Evolutionary conservation across 2,797 vertebrate genomes (phyloP).

Genomic region (Emydoidea blandingii): DNA sequence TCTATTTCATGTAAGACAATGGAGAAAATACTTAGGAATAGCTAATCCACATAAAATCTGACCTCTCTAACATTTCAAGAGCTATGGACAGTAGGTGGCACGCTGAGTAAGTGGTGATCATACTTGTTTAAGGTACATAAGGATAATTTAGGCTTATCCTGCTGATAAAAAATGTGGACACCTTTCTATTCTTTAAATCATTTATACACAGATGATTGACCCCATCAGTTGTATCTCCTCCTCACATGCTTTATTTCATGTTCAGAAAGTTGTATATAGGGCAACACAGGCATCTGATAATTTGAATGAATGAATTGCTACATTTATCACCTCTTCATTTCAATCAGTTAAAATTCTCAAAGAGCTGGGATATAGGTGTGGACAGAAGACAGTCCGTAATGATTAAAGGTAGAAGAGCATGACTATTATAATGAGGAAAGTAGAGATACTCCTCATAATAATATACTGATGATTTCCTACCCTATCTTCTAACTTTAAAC

Average conservation of each 20-base stretch:
- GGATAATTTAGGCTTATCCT: neutral
- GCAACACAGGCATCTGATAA: neutral
- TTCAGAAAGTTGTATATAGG: slow-evolving; percentile 25
- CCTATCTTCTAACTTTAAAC: neutral
- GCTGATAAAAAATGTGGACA: neutral
- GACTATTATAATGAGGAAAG: too few species aligned
- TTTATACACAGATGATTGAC: neutral
- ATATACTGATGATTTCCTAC: neutral
- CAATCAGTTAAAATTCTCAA: slow-evolving; percentile 24
- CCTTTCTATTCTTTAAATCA: slow-evolving; percentile 1
- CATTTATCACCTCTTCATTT: neutral
- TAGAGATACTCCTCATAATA: neutral
- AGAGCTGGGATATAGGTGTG: neutral
- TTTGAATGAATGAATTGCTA: slow-evolving; percentile 25
- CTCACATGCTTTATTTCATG: neutral
- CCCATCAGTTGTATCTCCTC: neutral
- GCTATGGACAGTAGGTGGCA: neutral
- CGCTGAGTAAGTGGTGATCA: neutral
- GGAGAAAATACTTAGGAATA: neutral
- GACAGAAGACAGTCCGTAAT: neutral
- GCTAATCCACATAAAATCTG: neutral
- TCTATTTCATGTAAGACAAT: neutral
- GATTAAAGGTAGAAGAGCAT: neutral
- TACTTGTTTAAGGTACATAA: neutral
- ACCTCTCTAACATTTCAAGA: neutral